Evolutionary conservation across 2,797 vertebrate genomes (phyloP).

Genomic region (Phataginus tetradactyla): DNA sequence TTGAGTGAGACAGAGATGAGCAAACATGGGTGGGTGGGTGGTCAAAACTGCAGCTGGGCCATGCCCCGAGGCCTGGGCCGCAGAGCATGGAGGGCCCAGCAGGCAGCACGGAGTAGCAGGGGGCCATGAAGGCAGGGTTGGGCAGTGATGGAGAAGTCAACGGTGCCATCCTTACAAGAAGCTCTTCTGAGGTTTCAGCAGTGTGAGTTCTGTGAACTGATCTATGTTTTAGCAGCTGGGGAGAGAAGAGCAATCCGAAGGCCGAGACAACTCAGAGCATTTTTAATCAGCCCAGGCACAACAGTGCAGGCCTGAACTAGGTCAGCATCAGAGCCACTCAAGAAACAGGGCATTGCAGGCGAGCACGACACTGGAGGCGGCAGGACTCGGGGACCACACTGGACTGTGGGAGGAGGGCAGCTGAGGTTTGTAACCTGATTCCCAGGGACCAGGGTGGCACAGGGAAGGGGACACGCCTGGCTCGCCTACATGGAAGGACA

Average conservation of each 20-base stretch:
- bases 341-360: not conserved
- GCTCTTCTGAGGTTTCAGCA: not conserved
- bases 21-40: fast-evolving
- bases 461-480: no score
- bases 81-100: fast-evolving
- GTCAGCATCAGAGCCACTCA: not conserved
- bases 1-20: not conserved
- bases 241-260: not conserved
- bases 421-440: not conserved
- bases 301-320: fast-evolving
- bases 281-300: fast-evolving
- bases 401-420: not conserved
- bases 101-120: no score
- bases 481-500: not conserved
- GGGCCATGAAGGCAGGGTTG: not conserved
- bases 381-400: not conserved
- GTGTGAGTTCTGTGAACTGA: not conserved
- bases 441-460: fast-evolving
- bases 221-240: not conserved
- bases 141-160: not conserved
- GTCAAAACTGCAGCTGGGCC: not conserved
- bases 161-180: not conserved
- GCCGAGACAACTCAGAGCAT: not conserved
- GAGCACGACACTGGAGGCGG: fast-evolving
- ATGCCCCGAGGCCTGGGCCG: not conserved